Evolutionary conservation across 2,113 vertebrate species (phyloP).

Genomic region (Oryzias javanicus): DNA sequence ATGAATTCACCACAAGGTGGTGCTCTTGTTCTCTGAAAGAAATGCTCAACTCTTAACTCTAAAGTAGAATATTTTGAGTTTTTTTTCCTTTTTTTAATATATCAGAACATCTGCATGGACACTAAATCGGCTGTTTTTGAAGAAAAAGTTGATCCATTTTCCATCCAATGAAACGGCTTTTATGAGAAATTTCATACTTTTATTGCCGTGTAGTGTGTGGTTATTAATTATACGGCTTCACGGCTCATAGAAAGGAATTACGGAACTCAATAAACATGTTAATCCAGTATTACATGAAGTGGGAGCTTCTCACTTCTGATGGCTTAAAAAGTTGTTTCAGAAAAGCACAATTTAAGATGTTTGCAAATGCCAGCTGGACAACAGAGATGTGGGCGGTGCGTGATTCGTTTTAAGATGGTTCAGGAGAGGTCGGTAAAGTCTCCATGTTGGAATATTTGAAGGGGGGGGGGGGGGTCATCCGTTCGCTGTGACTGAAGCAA

Average conservation of each 20-base stretch:
- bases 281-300: conserved; percentile 10
- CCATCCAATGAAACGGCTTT: too few species aligned
- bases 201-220: background rate
- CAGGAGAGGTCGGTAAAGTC: conserved; percentile 8
- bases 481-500: conserved; percentile 25
- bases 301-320: conserved; percentile 32
- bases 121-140: too few species aligned
- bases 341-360: conserved; percentile 32
- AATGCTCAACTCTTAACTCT: too few species aligned
- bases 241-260: conserved; percentile 1
- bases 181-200: too few species aligned
- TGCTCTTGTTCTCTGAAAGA: conserved; percentile 62
- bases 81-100: too few species aligned
- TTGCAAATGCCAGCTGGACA: too few species aligned
- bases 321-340: conserved; percentile 51
- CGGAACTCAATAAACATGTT: conserved; percentile 11
- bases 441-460: background rate
- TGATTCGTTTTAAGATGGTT: conserved; percentile 4
- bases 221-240: conserved; percentile 10
- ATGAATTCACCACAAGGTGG: conserved; percentile 68
- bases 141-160: too few species aligned
- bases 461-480: conserved; percentile 13
- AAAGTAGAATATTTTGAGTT: background rate
- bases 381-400: too few species aligned
- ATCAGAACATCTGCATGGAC: too few species aligned